Evolutionary conservation across 37 sponge, comb jelly and placozoan genomes (phyloP).

Genomic region (Ianthella basta): DNA sequence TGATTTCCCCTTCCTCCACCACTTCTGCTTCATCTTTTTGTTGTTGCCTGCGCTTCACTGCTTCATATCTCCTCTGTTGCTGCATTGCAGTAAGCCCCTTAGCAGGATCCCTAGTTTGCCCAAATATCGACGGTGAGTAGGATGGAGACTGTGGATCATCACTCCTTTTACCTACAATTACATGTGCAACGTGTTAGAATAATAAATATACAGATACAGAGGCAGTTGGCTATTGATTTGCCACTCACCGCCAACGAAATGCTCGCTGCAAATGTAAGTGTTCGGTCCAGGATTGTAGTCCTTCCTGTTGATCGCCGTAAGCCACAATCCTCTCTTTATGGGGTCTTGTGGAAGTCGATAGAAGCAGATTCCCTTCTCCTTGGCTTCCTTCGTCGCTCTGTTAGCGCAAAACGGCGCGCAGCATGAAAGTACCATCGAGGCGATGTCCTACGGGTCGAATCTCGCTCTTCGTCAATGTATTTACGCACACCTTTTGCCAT

Average conservation of each 20-base stretch:
- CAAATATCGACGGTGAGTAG: conserved; percentile 1
- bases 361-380: conserved; percentile 2
- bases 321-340: background rate
- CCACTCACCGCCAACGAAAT: conserved; percentile 43
- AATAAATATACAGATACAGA: too few relatives aligned
- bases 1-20: background rate
- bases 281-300: conserved; percentile 10
- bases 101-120: background rate
- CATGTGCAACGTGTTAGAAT: too few relatives aligned
- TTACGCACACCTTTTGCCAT: too few relatives aligned
- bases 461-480: background rate
- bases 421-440: conserved; percentile 6
- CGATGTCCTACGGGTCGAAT: background rate
- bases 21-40: background rate
- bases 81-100: background rate
- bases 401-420: conserved; percentile 17
- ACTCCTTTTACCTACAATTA: conserved; percentile 20
- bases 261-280: conserved; percentile 30
- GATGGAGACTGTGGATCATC: conserved; percentile 18
- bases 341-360: conserved; percentile 17
- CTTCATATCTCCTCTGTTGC: conserved; percentile 12
- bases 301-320: conserved; percentile 19
- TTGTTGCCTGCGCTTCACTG: background rate
- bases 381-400: background rate
- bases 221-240: too few relatives aligned